Evolutionary conservation across 2,797 vertebrate species (phyloP).

Genomic region (Urophycis tenuis): DNA sequence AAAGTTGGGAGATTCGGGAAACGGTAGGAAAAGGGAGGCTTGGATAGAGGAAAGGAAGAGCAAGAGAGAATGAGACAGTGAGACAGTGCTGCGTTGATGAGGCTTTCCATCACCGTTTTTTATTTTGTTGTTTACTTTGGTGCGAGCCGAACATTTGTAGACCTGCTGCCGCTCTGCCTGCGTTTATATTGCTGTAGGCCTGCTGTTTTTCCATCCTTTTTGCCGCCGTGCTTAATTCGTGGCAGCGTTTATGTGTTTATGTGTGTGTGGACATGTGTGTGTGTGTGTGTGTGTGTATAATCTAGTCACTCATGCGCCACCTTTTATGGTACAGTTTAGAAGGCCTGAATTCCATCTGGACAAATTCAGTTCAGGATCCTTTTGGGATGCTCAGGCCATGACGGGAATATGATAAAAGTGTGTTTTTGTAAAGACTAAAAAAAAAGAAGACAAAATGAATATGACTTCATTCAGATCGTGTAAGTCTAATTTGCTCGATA

Average conservation of each 20-base stretch:
- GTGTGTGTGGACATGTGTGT: too few species aligned
- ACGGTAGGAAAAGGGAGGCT: conserved; percentile 53
- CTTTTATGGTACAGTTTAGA: background rate
- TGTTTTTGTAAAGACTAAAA: background rate
- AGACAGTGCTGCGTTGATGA: conserved; percentile 19
- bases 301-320: background rate
- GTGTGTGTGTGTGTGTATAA: background rate
- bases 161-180: conserved; percentile 6
- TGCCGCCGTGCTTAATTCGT: background rate
- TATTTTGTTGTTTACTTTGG: conserved; percentile 42
- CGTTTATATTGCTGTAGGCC: background rate
- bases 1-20: background rate
- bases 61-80: conserved; percentile 4
- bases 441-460: too few species aligned
- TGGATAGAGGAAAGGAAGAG: conserved; percentile 17
- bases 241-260: background rate
- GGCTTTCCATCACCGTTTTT: conserved; percentile 38
- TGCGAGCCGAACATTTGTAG: conserved; percentile 7
- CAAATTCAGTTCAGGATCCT: background rate
- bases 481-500: background rate
- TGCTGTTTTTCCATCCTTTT: background rate
- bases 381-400: background rate
- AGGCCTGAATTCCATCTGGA: background rate
- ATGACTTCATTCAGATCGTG: background rate
- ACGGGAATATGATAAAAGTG: background rate